Evolutionary conservation across 2,113 vertebrate genomes (phyloP).

Genomic region (Gallinago undulata): DNA sequence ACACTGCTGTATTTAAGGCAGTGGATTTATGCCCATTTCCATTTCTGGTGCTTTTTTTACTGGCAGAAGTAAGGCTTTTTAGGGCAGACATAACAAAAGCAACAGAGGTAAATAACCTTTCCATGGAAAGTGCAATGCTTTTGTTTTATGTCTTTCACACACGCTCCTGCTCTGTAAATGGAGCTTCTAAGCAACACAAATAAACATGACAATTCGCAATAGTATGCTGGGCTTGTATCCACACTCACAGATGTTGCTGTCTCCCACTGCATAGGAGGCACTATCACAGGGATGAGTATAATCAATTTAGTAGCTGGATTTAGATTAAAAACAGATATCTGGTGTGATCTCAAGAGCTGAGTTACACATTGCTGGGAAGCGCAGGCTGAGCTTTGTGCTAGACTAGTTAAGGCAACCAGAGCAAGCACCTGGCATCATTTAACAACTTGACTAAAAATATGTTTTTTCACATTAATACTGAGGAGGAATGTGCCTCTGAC

Average conservation of each 20-base stretch:
- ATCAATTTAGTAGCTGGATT: not conserved
- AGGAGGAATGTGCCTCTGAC: not conserved
- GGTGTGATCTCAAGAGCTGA: not conserved
- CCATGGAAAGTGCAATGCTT: not conserved
- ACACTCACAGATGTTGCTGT: not conserved
- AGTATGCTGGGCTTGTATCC: not conserved
- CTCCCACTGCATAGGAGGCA: not conserved
- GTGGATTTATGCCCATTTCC: not conserved
- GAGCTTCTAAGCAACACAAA: constrained; percentile 13
- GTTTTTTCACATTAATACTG: not conserved
- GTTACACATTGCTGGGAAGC: not conserved
- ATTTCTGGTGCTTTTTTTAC: not conserved
- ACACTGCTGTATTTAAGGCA: not conserved
- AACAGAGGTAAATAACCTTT: not conserved
- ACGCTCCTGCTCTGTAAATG: not conserved
- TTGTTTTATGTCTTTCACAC: not conserved
- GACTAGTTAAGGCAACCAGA: not conserved
- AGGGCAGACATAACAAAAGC: not conserved
- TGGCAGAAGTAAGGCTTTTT: not conserved
- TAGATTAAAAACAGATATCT: not conserved
- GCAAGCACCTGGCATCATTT: not conserved
- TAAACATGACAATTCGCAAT: not conserved
- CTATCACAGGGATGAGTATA: not conserved
- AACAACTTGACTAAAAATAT: not conserved
- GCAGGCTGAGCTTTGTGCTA: not conserved